Evolutionary conservation across 2,113 vertebrate species (phyloP).

Genomic region (Nanorana parkeri): DNA sequence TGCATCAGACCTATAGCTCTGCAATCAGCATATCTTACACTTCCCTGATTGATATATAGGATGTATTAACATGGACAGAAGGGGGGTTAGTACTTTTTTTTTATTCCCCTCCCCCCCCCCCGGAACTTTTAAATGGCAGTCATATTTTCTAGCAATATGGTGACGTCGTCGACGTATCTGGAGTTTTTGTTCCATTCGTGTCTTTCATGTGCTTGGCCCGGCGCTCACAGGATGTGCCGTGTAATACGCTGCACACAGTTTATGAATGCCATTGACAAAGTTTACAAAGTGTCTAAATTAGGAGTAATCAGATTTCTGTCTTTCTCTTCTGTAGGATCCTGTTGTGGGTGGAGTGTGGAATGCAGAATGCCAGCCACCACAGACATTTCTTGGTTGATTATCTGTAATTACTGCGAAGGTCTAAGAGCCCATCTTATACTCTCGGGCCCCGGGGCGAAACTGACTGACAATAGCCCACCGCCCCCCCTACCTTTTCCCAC

Average conservation of each 20-base stretch:
- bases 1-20: too few relatives aligned
- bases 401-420: slow-evolving; percentile 80
- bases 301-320: slow-evolving; percentile 45
- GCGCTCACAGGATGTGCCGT: slow-evolving; percentile 21
- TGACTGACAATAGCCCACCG: slow-evolving; percentile 73
- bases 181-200: neutral
- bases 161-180: slow-evolving; percentile 27
- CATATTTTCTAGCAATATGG: neutral
- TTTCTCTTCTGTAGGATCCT: slow-evolving; percentile 59
- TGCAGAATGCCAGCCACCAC: slow-evolving; percentile 67
- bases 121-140: slow-evolving; percentile 28
- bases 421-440: slow-evolving; percentile 64
- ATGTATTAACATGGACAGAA: too few relatives aligned
- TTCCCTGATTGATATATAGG: too few relatives aligned
- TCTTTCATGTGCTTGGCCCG: slow-evolving; percentile 27
- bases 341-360: slow-evolving; percentile 77
- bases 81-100: too few relatives aligned
- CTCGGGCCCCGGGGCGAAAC: slow-evolving; percentile 65
- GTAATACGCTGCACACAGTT: neutral
- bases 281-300: slow-evolving; percentile 64
- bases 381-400: slow-evolving; percentile 79
- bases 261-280: slow-evolving; percentile 60
- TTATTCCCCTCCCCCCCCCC: too few relatives aligned
- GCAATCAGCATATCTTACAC: too few relatives aligned
- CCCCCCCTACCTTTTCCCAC: too few relatives aligned